A percentile compares a stretch with the other conserved stretches of the same genome.
Conservation (phyloP, 2,888 invertebrate species). For the Pogonocherus hispidulus region DNA sequence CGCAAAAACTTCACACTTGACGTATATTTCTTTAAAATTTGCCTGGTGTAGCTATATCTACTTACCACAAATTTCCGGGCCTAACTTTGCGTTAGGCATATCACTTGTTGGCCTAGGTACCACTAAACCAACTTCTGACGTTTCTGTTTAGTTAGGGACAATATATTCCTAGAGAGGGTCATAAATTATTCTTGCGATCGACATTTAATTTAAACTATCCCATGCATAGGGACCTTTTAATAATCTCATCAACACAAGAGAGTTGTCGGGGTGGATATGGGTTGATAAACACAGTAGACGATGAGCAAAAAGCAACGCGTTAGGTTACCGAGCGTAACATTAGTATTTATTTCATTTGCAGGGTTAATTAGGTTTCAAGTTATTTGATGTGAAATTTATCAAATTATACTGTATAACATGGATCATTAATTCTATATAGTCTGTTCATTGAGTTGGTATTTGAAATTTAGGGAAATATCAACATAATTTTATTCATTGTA, state of each 20-base stretch:
- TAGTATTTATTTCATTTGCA: background rate
- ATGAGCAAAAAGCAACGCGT: background rate
- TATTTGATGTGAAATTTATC: too few relatives aligned
- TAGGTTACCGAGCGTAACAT: background rate
- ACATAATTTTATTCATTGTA: too few relatives aligned
- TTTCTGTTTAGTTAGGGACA: background rate
- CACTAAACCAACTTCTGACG: background rate
- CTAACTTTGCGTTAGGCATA: too few relatives aligned
- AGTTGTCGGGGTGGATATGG: background rate
- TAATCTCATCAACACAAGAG: background rate
- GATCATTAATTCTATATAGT: too few relatives aligned
- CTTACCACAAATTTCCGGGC: too few relatives aligned
- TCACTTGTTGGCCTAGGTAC: background rate
- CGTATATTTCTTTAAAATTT: too few relatives aligned
- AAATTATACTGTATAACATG: too few relatives aligned
- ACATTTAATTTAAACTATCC: conserved; percentile 2
- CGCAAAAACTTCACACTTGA: too few relatives aligned
- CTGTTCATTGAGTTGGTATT: too few relatives aligned
- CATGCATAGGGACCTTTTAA: background rate
- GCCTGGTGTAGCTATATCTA: too few relatives aligned
- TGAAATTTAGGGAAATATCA: too few relatives aligned
- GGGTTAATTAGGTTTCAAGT: too few relatives aligned
- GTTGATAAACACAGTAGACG: background rate
- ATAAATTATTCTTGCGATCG: conserved; percentile 1
- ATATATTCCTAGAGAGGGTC: background rate